Evolutionary conservation across 2,888 invertebrate genomes (phyloP).

Genomic region (Oegoconia quadripuncta): DNA sequence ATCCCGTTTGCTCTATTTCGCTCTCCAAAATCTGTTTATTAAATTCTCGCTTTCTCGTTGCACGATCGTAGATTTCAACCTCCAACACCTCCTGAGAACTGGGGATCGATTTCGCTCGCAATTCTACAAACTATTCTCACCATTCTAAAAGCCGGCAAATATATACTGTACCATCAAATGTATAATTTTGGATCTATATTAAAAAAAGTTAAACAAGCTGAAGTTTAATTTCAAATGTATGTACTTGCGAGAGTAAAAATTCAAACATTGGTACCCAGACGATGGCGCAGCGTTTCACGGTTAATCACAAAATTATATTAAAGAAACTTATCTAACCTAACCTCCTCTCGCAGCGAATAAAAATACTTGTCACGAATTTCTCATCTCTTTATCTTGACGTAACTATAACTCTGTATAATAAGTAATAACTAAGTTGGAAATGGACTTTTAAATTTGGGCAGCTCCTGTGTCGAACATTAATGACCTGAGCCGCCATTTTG

Average conservation of each 20-base stretch:
- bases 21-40: not conserved
- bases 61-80: not conserved
- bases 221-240: no score
- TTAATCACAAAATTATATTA: constrained; percentile 15
- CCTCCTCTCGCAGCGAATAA: constrained; percentile 19
- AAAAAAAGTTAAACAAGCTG: no score
- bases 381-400: constrained; percentile 34
- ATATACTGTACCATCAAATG: no score
- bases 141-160: no score
- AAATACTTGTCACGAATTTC: constrained; percentile 32
- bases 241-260: no score
- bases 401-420: constrained; percentile 33
- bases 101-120: no score
- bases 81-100: no score
- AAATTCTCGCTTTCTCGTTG: not conserved
- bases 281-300: constrained; percentile 4
- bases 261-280: no score
- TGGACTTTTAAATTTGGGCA: constrained; percentile 64
- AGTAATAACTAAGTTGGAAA: constrained; percentile 50
- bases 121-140: no score
- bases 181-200: no score
- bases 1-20: not conserved
- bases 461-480: constrained; percentile 60
- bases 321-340: constrained; percentile 15
- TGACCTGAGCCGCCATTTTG: constrained; percentile 66